Evolutionary conservation across 2,797 vertebrate species (phyloP).

Genomic region (Cossypha heuglini): DNA sequence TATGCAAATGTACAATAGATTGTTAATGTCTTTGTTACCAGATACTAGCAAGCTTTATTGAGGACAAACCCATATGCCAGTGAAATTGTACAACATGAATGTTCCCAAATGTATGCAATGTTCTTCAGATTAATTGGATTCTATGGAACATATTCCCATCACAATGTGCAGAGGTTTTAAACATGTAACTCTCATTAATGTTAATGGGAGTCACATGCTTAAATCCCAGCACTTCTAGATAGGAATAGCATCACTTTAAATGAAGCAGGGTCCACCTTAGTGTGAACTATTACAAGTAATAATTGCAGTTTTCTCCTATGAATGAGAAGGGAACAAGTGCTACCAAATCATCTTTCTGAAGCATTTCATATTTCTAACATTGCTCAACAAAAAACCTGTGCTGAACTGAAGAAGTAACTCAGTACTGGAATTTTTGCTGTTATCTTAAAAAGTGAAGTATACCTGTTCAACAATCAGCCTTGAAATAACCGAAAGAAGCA

Average conservation of each 20-base stretch:
- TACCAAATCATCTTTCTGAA: neutral
- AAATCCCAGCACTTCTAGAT: neutral
- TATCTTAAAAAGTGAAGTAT: neutral
- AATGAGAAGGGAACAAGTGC: neutral
- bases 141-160: neutral
- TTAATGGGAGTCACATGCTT: neutral
- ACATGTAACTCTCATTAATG: neutral
- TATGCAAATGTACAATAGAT: conserved; percentile 46
- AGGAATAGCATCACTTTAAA: neutral
- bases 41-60: conserved; percentile 28
- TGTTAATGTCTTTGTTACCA: conserved; percentile 50
- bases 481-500: neutral
- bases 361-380: neutral
- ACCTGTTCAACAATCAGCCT: neutral
- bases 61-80: conserved; percentile 32
- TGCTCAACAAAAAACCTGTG: neutral
- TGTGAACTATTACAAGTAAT: neutral
- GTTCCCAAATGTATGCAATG: neutral
- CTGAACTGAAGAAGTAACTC: neutral
- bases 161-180: neutral
- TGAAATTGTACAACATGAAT: neutral
- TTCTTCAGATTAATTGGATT: conserved; percentile 35
- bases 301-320: neutral
- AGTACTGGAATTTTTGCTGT: neutral
- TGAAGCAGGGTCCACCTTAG: neutral